Base-by-base conservation (phyloP, 30 jellyfish, hydroid and myxozoan species). In the Aurelia sp. region DNA sequence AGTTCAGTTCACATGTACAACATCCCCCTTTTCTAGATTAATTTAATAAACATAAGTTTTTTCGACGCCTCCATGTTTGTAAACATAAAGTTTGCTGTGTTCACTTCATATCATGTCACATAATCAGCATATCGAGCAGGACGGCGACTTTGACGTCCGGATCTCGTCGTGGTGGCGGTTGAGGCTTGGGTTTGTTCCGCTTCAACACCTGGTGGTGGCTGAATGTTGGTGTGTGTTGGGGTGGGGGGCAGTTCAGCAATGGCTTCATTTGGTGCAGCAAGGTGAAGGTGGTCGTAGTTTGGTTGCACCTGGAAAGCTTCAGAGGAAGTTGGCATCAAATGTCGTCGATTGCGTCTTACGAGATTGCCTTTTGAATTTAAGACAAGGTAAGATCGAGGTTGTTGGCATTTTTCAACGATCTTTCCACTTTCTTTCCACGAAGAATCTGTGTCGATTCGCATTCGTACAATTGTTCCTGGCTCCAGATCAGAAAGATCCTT, bases 81-180 rank as follows among this genome's bases (percentile, higher is more conserved):
- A 40, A 40, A 40, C 5, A 40, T 40, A 40, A 40, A 40, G 51
- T 40, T 40, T 40, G 51, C 51, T 40, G 51, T 75, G 68, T 3
- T 58, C 78, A 62, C 21, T 77, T 41, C 31, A 9, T 35, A 57
- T 66, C 70, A 13, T 40, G 64, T 17, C 57, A 27, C 80, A 76
- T 76, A 57, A 77, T 47, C 73, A 65, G 50, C 73, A 41, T 0
- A 80, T 65, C 90, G 82, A 66, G 51, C 82, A 35, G 81, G 82
- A 80, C 60, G 90, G 76, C 90, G 90, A 65, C 57, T 80, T 55
- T 80, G 90, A 80, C 73, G 74, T n/a, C 90, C 82, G 18, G 90
- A 80, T 80, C 90, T 63, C 6, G 90, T 80, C 41, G 64, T 80
- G 20, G 81, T 66, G 31, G 90, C 48, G 52, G 66, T 40, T 19